These are phyloP conservation scores for Crax fasciolata DNA, from an alignment of 2,797 vertebrate genomes.

Conservation along the genomic window DNA sequence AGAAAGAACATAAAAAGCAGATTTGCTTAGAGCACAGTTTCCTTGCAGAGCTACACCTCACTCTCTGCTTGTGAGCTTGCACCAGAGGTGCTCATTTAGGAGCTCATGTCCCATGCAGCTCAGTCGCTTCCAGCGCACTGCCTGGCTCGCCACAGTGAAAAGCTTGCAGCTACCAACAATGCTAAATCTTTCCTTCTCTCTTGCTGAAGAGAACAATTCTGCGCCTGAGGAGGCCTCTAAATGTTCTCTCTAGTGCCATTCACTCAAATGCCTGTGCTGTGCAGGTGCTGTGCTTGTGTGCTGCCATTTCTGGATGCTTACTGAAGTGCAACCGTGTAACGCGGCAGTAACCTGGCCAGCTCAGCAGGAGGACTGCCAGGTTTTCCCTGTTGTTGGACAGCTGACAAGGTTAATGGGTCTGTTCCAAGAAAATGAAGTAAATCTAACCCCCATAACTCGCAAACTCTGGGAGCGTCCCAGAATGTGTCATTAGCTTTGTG, in stretches of 20 bases:
- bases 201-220: conserved; percentile 1
- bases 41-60: not conserved
- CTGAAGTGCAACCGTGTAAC: conserved; percentile 14
- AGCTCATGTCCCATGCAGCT: not conserved
- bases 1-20: not conserved
- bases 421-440: conserved; percentile 59
- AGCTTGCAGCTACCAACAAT: accelerated
- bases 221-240: not conserved
- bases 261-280: not conserved
- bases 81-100: not conserved
- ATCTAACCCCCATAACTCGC: not conserved
- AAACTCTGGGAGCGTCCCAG: conserved; percentile 27
- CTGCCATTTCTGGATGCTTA: conserved; percentile 45
- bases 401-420: conserved; percentile 49
- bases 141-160: not conserved
- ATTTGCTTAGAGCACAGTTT: not conserved
- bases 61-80: not conserved
- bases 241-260: accelerated
- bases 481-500: not conserved
- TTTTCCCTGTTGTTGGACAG: conserved; percentile 24
- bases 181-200: not conserved
- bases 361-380: conserved; percentile 41
- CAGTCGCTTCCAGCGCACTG: not conserved
- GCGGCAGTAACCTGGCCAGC: not conserved
- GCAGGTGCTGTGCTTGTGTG: not conserved